Conservation (phyloP, 2,797 vertebrate species). For the Galagoides demidoff region DNA sequence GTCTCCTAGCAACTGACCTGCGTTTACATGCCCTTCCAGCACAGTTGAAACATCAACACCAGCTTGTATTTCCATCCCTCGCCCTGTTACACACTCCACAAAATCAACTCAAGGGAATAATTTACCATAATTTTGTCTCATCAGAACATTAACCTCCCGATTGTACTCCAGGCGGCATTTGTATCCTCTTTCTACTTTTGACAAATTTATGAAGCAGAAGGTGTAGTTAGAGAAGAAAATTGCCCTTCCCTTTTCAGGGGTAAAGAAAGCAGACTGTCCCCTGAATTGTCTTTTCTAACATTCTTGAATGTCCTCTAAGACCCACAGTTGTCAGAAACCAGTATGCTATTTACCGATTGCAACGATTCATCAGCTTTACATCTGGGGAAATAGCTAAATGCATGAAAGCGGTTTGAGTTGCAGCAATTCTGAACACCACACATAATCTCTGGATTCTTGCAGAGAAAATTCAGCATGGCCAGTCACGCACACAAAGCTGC, state of each 20-base stretch:
- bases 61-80: constrained; percentile 38
- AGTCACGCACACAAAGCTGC: constrained; percentile 22
- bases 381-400: background rate
- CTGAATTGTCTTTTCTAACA: constrained; percentile 7
- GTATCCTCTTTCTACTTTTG: constrained; percentile 28
- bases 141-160: constrained; percentile 62
- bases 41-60: background rate
- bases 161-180: constrained; percentile 24
- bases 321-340: background rate
- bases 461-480: background rate
- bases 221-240: constrained; percentile 34
- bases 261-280: background rate
- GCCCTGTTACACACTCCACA: constrained; percentile 30
- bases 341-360: background rate
- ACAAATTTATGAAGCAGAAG: constrained; percentile 48
- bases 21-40: background rate
- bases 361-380: constrained; percentile 10
- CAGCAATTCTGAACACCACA: background rate
- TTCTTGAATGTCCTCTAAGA: background rate
- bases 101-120: constrained; percentile 66
- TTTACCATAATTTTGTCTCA: constrained; percentile 65
- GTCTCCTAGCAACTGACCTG: constrained; percentile 78
- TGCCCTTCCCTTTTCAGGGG: constrained; percentile 17
- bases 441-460: constrained; percentile 16
- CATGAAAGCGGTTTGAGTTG: background rate